Evolutionary conservation across 2,888 invertebrate species (phyloP).

Genomic region (Eumacrocentrus americanus): DNA sequence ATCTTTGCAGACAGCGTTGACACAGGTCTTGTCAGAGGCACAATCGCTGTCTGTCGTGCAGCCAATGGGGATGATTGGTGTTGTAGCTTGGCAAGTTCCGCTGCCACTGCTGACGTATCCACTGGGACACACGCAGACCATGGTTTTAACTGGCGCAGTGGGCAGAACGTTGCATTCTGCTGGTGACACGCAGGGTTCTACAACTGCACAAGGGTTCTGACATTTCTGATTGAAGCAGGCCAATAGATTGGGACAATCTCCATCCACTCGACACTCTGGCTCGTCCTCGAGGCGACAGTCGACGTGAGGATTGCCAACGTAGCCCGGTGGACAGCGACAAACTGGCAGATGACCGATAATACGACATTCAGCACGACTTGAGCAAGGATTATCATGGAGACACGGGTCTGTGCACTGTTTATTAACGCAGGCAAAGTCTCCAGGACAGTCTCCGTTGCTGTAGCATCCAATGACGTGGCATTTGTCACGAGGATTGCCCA

Average conservation of each 20-base stretch:
- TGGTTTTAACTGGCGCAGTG: slow-evolving; percentile 83
- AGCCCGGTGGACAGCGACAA: slow-evolving; percentile 83
- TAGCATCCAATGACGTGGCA: slow-evolving; percentile 83
- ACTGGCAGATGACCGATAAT: slow-evolving; percentile 82
- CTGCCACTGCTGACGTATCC: slow-evolving; percentile 86
- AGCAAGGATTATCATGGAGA: slow-evolving; percentile 77
- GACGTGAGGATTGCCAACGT: slow-evolving; percentile 80
- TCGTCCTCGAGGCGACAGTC: slow-evolving; percentile 76
- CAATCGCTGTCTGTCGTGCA: slow-evolving; percentile 83
- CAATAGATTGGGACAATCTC: slow-evolving; percentile 78
- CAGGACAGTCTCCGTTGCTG: slow-evolving; percentile 86
- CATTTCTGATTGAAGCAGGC: slow-evolving; percentile 85
- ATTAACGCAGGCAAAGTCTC: slow-evolving; percentile 83
- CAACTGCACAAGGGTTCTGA: slow-evolving; percentile 78
- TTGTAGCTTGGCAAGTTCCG: slow-evolving; percentile 79
- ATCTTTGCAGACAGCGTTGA: slow-evolving; percentile 79
- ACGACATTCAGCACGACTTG: slow-evolving; percentile 78
- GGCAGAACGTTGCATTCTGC: slow-evolving; percentile 82
- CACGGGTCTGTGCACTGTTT: slow-evolving; percentile 88
- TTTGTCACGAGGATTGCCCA: slow-evolving; percentile 75
- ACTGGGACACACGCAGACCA: slow-evolving; percentile 88
- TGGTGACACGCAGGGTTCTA: slow-evolving; percentile 81
- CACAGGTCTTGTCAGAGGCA: slow-evolving; percentile 77
- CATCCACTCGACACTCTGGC: slow-evolving; percentile 80
- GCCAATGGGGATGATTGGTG: slow-evolving; percentile 68